phyloP scores from a whole-genome alignment of 2,888 invertebrate species.

The Ornithoptera priamus region DNA sequence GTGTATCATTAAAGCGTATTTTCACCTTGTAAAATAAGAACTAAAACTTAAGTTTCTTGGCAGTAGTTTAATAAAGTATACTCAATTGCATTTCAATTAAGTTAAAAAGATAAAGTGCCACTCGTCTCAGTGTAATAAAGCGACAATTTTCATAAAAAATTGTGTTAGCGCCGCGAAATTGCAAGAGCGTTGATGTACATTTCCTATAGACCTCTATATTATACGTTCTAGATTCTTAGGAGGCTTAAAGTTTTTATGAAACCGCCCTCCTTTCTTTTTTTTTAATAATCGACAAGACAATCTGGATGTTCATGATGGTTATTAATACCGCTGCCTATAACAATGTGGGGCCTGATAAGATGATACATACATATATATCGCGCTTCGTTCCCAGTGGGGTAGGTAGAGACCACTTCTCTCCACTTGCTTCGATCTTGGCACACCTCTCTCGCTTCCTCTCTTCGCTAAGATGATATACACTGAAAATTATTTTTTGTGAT shows the following conservation, averaged over 20 bases:
- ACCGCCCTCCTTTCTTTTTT: neutral
- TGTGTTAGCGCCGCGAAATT: conserved; percentile 34
- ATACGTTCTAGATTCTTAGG: conserved; percentile 12
- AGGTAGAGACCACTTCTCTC: too few species aligned
- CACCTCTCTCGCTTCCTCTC: too few species aligned
- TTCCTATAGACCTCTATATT: conserved; percentile 22
- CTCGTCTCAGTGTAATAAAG: conserved; percentile 36
- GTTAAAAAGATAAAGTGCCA: conserved; percentile 39
- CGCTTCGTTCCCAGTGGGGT: too few species aligned
- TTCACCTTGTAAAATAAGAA: too few species aligned
- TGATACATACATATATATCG: too few species aligned
- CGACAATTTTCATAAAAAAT: conserved; percentile 35
- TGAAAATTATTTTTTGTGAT: too few species aligned
- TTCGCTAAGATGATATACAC: too few species aligned
- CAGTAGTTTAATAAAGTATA: neutral
- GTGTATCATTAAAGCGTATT: too few species aligned
- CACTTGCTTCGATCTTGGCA: too few species aligned
- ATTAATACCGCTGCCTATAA: too few species aligned
- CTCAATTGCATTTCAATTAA: conserved; percentile 24
- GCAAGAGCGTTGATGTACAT: conserved; percentile 34
- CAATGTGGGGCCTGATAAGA: too few species aligned
- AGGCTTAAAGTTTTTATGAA: conserved; percentile 23
- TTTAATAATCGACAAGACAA: neutral
- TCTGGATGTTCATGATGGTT: too few species aligned
- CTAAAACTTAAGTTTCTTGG: neutral